These are phyloP conservation scores for Sphaeramia orbicularis DNA, from an alignment of 2,797 vertebrate genomes.

Conservation along the genomic window DNA sequence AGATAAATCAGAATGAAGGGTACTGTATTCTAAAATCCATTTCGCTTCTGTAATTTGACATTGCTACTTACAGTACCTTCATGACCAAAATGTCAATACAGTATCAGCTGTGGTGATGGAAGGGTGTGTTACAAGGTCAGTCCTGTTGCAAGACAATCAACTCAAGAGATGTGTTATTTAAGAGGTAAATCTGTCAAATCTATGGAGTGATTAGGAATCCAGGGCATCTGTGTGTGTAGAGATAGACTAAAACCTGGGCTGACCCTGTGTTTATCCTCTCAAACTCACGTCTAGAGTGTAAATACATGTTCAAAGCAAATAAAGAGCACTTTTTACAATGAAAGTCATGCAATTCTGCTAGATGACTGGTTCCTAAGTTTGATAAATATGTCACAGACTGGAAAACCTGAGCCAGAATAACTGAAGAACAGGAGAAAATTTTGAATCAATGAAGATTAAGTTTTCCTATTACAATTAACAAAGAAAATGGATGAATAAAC, in stretches of 20 bases:
- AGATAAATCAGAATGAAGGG: slow-evolving; percentile 30
- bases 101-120: slow-evolving; percentile 37
- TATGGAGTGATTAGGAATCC: slow-evolving; percentile 27
- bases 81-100: slow-evolving; percentile 31
- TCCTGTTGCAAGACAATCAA: slow-evolving; percentile 33
- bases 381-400: slow-evolving; percentile 2
- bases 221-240: slow-evolving; percentile 29
- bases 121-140: slow-evolving; percentile 39
- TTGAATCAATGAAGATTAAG: background rate
- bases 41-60: slow-evolving; percentile 31
- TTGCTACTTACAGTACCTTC: slow-evolving; percentile 8
- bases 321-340: slow-evolving; percentile 30
- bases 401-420: background rate
- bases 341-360: slow-evolving; percentile 4
- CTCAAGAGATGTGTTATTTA: slow-evolving; percentile 27
- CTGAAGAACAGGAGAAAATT: background rate
- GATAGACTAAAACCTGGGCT: slow-evolving; percentile 33
- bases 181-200: slow-evolving; percentile 13
- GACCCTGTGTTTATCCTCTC: slow-evolving; percentile 24
- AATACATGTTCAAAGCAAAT: slow-evolving; percentile 36
- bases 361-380: slow-evolving; percentile 5
- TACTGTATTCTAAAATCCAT: slow-evolving; percentile 41
- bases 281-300: slow-evolving; percentile 15
- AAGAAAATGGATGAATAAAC: no score
- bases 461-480: background rate